Conservation (phyloP, 2,113 vertebrate genomes). For the Thomomys bottae region DNA sequence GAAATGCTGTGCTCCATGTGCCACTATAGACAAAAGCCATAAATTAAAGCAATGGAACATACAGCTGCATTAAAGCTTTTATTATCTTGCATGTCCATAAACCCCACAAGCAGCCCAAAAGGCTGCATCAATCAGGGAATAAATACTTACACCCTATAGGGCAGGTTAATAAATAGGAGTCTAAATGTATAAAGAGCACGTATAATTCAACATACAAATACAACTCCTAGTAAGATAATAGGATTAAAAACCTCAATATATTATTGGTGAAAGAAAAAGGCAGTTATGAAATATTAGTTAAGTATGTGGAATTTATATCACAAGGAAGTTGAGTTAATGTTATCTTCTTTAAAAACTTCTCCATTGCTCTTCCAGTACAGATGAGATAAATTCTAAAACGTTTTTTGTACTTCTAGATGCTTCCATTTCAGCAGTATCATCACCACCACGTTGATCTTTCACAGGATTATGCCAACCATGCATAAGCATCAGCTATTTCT, state of each 20-base stretch:
- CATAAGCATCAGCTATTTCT: not conserved
- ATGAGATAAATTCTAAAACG: not conserved
- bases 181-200: not conserved
- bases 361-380: not conserved
- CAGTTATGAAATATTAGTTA: not conserved
- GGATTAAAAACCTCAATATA: not conserved
- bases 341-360: not conserved
- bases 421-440: not conserved
- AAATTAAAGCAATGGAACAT: not conserved
- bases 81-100: not conserved
- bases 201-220: not conserved
- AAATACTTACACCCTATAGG: not conserved
- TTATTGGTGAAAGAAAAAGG: not conserved
- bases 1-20: not conserved
- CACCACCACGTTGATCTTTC: not conserved
- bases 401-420: not conserved
- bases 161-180: not conserved
- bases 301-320: not conserved
- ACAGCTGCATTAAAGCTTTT: not conserved
- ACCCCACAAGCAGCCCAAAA: conserved; percentile 20
- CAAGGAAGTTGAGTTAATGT: not conserved
- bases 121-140: not conserved
- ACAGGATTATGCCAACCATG: not conserved
- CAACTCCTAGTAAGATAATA: not conserved
- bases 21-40: not conserved